Percentiles rank a stretch among this genome's conserved stretches.
These are phyloP conservation scores for Melikaiella ostensackeni DNA, from an alignment of 2,888 invertebrate genomes.

Conservation along the genomic window DNA sequence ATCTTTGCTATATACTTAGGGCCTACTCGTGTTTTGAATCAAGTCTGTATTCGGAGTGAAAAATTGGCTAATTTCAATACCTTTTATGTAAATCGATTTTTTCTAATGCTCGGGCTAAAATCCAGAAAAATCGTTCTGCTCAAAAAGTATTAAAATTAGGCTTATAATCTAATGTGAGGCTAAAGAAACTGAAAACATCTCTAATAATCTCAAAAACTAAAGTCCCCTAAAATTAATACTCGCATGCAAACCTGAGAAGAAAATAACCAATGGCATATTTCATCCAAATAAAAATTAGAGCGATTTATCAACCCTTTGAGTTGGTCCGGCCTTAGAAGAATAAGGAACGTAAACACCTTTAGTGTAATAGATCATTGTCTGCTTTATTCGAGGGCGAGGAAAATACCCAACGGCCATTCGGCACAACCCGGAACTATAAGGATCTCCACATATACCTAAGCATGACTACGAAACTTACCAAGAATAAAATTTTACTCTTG, in stretches of 20 bases:
- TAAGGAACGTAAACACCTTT: slow-evolving; percentile 30
- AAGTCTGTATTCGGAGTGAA: too few species aligned
- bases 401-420: slow-evolving; percentile 36
- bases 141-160: too few species aligned
- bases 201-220: too few species aligned
- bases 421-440: slow-evolving; percentile 16
- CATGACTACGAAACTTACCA: slow-evolving; percentile 13
- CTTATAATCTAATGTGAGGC: too few species aligned
- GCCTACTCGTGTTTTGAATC: too few species aligned
- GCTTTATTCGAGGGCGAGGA: slow-evolving; percentile 25
- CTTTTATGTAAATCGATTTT: too few species aligned
- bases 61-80: too few species aligned
- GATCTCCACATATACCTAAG: background rate
- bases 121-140: too few species aligned
- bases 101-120: too few species aligned
- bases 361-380: slow-evolving; percentile 29
- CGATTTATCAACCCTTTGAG: slow-evolving; percentile 27
- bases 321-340: background rate
- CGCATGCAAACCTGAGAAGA: background rate
- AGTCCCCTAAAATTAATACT: background rate
- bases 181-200: too few species aligned
- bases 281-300: slow-evolving; percentile 16
- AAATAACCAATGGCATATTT: background rate
- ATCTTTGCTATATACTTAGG: too few species aligned
- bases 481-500: slow-evolving; percentile 2